Percentiles rank a stretch among this genome's conserved stretches.
phyloP scores from a whole-genome alignment of 2,888 invertebrate species.

The Agrochola lota region DNA sequence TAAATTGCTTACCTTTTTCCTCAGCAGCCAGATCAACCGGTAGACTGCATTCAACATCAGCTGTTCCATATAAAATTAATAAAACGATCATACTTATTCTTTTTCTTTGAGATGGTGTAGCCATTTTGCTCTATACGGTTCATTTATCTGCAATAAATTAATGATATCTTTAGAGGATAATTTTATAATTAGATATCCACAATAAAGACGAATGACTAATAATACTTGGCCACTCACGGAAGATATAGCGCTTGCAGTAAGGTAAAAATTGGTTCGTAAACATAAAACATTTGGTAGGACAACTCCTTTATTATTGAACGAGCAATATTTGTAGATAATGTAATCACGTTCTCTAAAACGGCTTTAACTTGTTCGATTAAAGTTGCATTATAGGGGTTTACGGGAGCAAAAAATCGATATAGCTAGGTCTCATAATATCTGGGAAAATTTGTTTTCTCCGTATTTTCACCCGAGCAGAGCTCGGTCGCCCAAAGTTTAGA shows the following conservation, averaged over 20 bases:
- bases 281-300: no score
- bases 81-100: slow-evolving; percentile 81
- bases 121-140: slow-evolving; percentile 85
- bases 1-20: slow-evolving; percentile 81
- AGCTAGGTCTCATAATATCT: no score
- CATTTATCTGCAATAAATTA: slow-evolving; percentile 85
- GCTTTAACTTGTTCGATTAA: no score
- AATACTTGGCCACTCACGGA: not conserved
- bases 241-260: not conserved
- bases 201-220: slow-evolving; percentile 1
- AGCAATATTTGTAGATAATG: no score
- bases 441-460: no score
- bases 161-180: not conserved
- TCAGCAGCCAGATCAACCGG: slow-evolving; percentile 86
- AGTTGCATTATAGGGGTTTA: no score
- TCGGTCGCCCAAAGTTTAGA: no score
- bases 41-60: slow-evolving; percentile 85
- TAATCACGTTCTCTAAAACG: no score
- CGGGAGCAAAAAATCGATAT: no score
- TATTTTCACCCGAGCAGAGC: no score
- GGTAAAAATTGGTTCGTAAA: no score
- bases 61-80: slow-evolving; percentile 87
- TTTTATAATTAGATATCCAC: not conserved
- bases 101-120: slow-evolving; percentile 82
- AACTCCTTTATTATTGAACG: no score